Conservation (phyloP, 2,113 vertebrate species). For the Grammomys dolichurus region DNA sequence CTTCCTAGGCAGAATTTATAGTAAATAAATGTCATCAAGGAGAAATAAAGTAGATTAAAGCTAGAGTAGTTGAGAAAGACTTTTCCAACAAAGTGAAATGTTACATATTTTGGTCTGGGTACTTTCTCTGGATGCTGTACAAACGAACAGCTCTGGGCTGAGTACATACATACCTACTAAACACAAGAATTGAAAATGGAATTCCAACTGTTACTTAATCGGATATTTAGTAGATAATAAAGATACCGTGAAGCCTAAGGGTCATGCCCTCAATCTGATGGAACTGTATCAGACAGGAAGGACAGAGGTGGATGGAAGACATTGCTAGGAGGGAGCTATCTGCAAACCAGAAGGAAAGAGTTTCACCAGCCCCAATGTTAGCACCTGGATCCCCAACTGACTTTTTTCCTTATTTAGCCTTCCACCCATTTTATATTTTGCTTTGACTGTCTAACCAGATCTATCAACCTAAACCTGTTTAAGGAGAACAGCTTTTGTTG, state of each 20-base stretch:
- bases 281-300: neutral
- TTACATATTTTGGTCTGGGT: neutral
- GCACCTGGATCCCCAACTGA: neutral
- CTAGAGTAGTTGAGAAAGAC: neutral
- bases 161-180: neutral
- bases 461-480: neutral
- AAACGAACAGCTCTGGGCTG: neutral
- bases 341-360: neutral
- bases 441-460: neutral
- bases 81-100: neutral
- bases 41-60: neutral
- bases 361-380: neutral
- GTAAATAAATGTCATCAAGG: neutral
- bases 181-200: neutral
- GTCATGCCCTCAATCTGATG: neutral
- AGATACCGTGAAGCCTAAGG: neutral
- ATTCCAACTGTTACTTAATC: neutral
- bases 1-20: neutral
- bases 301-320: neutral
- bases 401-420: neutral
- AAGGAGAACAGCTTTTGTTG: neutral
- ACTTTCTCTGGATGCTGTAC: neutral
- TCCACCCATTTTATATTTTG: neutral
- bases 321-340: neutral
- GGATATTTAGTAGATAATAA: neutral